Percentiles rank a stretch among this genome's conserved stretches.
Conservation (phyloP, 2,888 invertebrate species). For the Piscicola geometra region DNA sequence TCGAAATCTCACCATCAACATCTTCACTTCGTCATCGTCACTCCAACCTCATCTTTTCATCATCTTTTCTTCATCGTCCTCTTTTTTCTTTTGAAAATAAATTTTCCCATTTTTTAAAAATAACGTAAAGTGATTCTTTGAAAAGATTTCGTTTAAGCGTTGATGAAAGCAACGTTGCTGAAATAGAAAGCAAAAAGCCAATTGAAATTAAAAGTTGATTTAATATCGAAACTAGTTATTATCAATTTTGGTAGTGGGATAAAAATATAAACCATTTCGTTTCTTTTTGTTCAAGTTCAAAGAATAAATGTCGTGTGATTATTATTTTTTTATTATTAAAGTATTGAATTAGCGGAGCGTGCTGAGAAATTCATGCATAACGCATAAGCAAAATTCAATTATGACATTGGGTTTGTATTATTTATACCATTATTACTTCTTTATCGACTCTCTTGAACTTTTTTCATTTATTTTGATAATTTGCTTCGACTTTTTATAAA, state of each 20-base stretch:
- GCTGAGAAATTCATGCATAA: neutral
- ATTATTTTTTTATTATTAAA: neutral
- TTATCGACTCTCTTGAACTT: neutral
- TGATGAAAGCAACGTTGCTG: no score
- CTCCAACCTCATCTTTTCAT: neutral
- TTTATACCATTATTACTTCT: neutral
- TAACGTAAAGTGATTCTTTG: no score
- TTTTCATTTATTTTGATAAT: neutral
- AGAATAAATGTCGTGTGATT: no score
- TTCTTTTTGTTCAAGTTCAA: no score
- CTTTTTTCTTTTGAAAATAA: no score
- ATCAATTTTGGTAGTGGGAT: neutral
- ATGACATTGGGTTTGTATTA: neutral
- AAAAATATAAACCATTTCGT: neutral
- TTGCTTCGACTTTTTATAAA: neutral
- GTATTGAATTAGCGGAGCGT: neutral
- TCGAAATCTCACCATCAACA: neutral
- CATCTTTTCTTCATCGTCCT: no score
- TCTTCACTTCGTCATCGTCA: neutral
- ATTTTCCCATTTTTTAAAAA: no score
- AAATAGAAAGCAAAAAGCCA: no score
- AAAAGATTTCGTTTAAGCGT: no score
- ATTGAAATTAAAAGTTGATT: no score
- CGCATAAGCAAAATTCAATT: neutral
- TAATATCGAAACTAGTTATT: no score